Base-by-base conservation (phyloP, 2,113 vertebrate genomes). In the Aphyosemion australe region DNA sequence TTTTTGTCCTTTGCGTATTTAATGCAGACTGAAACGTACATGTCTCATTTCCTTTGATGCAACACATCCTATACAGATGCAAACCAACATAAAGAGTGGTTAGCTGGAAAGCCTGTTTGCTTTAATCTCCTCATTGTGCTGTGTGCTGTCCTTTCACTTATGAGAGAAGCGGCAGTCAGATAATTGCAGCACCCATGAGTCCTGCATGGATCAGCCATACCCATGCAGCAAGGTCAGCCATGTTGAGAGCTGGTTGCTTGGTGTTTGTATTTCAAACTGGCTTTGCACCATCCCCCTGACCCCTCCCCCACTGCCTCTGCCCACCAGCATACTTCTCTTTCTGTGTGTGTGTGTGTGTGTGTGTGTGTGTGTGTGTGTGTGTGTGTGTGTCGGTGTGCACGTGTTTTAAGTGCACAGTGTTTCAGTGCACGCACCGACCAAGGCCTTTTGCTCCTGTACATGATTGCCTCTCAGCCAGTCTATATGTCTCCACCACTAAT, bases 181-280 rank as follows among this genome's bases (percentile, higher is more conserved):
- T 69, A 59, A 65, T 54, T 76, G 59, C 61, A 1, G 48, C 54
- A 48, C 63, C 63, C 47, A 49, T 2, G 12, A 60, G 64, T 69
- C 56, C 61, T 74, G 67, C 49, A 14, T 43, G 69, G 72, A 61
- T 60, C 53, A 54, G 47, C 69, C 46, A 58, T 77, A 75, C 74
- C 82, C 71, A 76, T 67, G 60, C 65, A 72, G 76, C 69, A 67
- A 42, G 3, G 73, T 87, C 75, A 69, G 84, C 84, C 84, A 84
- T 87, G 86, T 83, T 87, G 79, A 84, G 80, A 83, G 86, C 80
- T 87, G 79, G 85, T 84, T 84, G 79, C 79, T 81, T 51, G 3
- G 66, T 88, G 84, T 90, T 90, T 86, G 89, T 79, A 87, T 89
- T 89, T 89, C 81, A 87, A 87, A 90, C 88, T 86, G 85, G 83